phyloP scores from a whole-genome alignment of 1,140 invertebrate genomes.

The Drosophila pachea region DNA sequence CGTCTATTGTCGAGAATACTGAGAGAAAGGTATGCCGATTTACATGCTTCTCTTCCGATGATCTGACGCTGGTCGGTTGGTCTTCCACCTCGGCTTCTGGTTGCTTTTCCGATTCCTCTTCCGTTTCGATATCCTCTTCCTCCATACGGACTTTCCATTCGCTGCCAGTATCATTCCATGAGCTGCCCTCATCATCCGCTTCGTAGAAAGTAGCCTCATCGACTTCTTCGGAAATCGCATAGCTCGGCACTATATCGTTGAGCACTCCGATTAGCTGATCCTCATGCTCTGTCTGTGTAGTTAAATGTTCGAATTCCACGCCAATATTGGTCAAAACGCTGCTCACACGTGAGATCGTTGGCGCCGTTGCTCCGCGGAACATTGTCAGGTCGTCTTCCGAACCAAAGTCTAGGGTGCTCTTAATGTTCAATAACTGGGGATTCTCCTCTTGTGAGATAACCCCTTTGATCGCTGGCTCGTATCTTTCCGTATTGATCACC shows the following conservation, averaged over 20 bases:
- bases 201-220: slow-evolving; percentile 16
- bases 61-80: not conserved
- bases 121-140: too few species aligned
- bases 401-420: slow-evolving; percentile 18
- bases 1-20: not conserved
- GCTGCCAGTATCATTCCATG: too few species aligned
- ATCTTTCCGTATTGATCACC: not conserved
- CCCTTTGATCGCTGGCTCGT: not conserved
- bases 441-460: too few species aligned
- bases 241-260: not conserved
- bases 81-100: not conserved
- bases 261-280: slow-evolving; percentile 21
- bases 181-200: slow-evolving; percentile 35
- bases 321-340: slow-evolving; percentile 1
- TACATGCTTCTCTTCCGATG: not conserved
- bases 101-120: not conserved
- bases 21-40: not conserved
- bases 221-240: not conserved
- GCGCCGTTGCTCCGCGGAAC: not conserved
- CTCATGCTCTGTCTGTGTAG: not conserved
- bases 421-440: slow-evolving; percentile 10
- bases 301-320: slow-evolving; percentile 5
- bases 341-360: not conserved
- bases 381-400: not conserved
- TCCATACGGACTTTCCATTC: too few species aligned